phyloP scores from a whole-genome alignment of 2,797 vertebrate species.

The Chrosomus eos region DNA sequence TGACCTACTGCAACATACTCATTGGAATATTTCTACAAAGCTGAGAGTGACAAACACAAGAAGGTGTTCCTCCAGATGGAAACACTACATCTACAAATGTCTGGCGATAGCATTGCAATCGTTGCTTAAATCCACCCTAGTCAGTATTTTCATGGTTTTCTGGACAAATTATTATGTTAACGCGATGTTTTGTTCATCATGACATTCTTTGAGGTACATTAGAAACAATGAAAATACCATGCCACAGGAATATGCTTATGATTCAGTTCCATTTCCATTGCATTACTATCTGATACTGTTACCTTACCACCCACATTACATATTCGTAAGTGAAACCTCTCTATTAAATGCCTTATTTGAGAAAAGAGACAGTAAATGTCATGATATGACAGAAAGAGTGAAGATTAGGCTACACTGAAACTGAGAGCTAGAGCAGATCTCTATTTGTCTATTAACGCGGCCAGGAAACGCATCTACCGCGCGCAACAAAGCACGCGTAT shows the following conservation, averaged over 20 bases:
- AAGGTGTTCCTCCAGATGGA: neutral
- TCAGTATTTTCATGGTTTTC: neutral
- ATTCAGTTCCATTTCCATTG: neutral
- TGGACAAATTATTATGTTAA: neutral
- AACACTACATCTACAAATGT: neutral
- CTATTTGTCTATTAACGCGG: constrained; percentile 31
- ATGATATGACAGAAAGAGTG: neutral
- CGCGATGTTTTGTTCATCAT: neutral
- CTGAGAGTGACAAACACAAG: neutral
- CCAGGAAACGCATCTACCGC: constrained; percentile 65
- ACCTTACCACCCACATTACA: neutral
- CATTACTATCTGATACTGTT: neutral
- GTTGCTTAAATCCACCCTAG: neutral
- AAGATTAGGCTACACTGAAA: neutral
- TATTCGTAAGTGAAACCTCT: neutral
- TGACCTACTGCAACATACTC: neutral
- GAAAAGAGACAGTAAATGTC: neutral
- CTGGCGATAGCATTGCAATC: neutral
- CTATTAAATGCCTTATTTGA: neutral
- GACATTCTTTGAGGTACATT: neutral
- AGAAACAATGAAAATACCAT: neutral
- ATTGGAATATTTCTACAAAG: constrained; percentile 1
- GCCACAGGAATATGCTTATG: neutral
- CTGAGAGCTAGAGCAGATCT: constrained; percentile 17
- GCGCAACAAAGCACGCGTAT: constrained; percentile 1